Evolutionary conservation across 2,113 vertebrate genomes (phyloP), one percentile per base, ranked within the genome.

Genomic region (Hylia prasina): DNA sequence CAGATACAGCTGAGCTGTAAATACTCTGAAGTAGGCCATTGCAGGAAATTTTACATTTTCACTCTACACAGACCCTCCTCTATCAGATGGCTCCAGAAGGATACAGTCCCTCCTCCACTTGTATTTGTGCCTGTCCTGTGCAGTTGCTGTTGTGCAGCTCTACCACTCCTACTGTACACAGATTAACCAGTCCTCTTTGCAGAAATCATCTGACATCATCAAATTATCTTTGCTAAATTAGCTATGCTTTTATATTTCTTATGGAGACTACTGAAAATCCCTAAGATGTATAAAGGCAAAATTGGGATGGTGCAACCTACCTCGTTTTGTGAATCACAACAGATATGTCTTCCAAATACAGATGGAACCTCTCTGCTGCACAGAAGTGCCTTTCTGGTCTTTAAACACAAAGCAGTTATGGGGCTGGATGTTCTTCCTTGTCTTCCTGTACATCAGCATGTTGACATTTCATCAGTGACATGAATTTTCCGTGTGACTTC

Each of bases 381-480:
- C n/a, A 60, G 20, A 47, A 91, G 8, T 30, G 54, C 13, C 14
- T 58, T 89, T 88, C 58, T 85, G 75, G 56, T 58, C 44, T 66
- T 73, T 68, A 70, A 73, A 64, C 44, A 56, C 56, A 78, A 66
- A 77, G 47, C 28, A 53, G 17, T 84, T 42, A 45, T 1, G 12
- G 82, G 51, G 48, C 69, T 89, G 69, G 73, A 75, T 94, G 90
- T 96, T 89, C 60, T 71, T 68, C 42, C 65, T 42, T 69, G 51
- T 69, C 57, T 96, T 96, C 92, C 93, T 89, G 96, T 89, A 61
- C 57, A 93, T 82, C 71, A 80, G 16, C 19, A 30, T 21, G 33
- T 48, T 63, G 66, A 58, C 64, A 23, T 90, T 89, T 93, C 50
- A 68, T 39, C 4, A 6, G 54, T 85, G 82, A 89, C 24, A 42